Base-by-base conservation (phyloP, 2,888 invertebrate genomes). In the Drosophila mettleri region DNA sequence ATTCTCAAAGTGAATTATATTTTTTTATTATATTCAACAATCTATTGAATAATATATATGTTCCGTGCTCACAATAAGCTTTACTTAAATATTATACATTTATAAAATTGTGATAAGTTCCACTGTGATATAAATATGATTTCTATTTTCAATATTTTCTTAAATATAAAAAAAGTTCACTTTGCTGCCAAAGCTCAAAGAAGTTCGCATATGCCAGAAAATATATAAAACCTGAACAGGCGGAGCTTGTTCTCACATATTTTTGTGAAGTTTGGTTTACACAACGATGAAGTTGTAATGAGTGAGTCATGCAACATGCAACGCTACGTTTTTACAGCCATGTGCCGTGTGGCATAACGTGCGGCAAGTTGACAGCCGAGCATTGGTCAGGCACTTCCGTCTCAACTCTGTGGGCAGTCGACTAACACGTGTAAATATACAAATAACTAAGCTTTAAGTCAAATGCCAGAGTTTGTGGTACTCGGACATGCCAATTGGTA, bases 381-480 rank as follows among this genome's bases (percentile, higher is more conserved):
- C 54, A 29, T 34, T 57, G 71, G 87, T 58, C 81, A 74, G 84
- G 87, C 87, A 86, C 45, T 70, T 84, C 85, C 69, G 55, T 59
- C 22, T 31, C 14, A 51, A 49, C 52, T 45, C 18, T 41, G 59
- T 46, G 12, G 52, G 39, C 61, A 62, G 57, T 78, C 62, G 57
- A 53, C 54, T 36, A 52, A 64, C 69, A 80, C 64, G 49, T 84
- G 87, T 80, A 77, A 70, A 57, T 68, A 61, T 1, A 51, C 66
- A 58, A 62, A 55, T 54, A 53, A 57, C 18, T 18, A 27, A 6
- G n/a, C 34, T 18, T 41, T 12, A 31, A 10, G 14, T 36, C 36
- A 34, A 27, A 54, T 49, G 38, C n/a, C 27, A 41, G 31, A 66
- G 51, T 41, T 38, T 31, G 65, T 22, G 36, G 31, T 49, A 29